Conservation (phyloP, 2,888 invertebrate species). For the Polyploca ridens region DNA sequence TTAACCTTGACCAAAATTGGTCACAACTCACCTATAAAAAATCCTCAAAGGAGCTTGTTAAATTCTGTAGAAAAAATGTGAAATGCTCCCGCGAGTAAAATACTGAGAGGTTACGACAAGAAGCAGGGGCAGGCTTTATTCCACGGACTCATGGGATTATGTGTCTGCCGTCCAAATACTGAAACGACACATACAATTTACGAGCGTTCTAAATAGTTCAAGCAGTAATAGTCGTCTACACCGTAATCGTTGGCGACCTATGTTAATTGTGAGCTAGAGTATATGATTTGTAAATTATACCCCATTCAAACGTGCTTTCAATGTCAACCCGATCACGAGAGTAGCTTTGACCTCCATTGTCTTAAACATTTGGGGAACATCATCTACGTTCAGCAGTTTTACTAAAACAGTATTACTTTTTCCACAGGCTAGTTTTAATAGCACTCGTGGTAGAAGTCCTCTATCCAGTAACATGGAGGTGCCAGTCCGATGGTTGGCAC, state of each 20-base stretch:
- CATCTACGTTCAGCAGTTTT: too few relatives aligned
- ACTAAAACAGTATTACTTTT: slow-evolving; percentile 19
- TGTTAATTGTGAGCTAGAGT: too few relatives aligned
- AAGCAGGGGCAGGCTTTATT: background rate
- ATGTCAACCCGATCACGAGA: background rate
- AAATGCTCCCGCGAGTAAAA: too few relatives aligned
- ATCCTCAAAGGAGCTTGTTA: background rate
- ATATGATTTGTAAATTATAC: background rate
- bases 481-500: slow-evolving; percentile 87
- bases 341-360: too few relatives aligned
- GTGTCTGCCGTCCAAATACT: background rate
- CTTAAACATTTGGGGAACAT: too few relatives aligned
- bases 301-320: background rate
- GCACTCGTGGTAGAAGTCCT: slow-evolving; percentile 87
- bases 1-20: slow-evolving; percentile 3
- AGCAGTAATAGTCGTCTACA: too few relatives aligned
- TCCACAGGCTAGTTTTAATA: slow-evolving; percentile 86
- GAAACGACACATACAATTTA: too few relatives aligned
- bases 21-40: background rate
- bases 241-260: too few relatives aligned
- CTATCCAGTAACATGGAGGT: slow-evolving; percentile 88
- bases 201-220: too few relatives aligned
- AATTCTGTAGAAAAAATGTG: background rate
- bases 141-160: background rate
- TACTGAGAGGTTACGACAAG: too few relatives aligned